Evolutionary conservation across 2,888 invertebrate genomes (phyloP).

Genomic region (Labia minor): DNA sequence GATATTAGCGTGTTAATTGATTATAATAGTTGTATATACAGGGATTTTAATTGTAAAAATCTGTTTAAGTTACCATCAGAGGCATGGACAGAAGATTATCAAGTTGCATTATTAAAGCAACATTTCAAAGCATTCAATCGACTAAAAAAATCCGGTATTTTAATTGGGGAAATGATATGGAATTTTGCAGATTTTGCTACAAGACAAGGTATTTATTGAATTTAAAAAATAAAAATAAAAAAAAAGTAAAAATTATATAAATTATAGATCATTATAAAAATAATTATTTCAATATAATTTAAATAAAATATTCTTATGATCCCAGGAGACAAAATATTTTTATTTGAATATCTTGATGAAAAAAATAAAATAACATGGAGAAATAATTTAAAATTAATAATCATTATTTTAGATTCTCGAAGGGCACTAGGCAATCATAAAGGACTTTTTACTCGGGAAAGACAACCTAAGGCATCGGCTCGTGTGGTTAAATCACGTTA

Average conservation of each 20-base stretch:
- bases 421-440: conserved; percentile 34
- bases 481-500: conserved; percentile 25
- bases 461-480: conserved; percentile 49
- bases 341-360: no score
- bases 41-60: no score
- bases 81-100: conserved; percentile 52
- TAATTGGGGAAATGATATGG: conserved; percentile 55
- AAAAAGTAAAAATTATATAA: no score
- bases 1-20: no score
- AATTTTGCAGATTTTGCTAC: conserved; percentile 57
- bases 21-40: no score
- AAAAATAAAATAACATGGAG: no score
- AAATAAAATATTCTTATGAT: no score
- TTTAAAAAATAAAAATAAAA: no score
- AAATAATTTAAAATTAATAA: neutral
- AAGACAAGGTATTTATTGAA: conserved; percentile 44
- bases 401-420: neutral
- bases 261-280: no score
- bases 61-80: conserved; percentile 44
- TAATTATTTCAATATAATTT: no score
- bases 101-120: conserved; percentile 41
- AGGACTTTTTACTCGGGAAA: conserved; percentile 44
- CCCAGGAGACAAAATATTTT: no score
- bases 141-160: conserved; percentile 34
- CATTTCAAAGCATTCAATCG: conserved; percentile 47